Evolutionary conservation across 2,797 vertebrate species (phyloP).

Genomic region (Anguilla megastoma): DNA sequence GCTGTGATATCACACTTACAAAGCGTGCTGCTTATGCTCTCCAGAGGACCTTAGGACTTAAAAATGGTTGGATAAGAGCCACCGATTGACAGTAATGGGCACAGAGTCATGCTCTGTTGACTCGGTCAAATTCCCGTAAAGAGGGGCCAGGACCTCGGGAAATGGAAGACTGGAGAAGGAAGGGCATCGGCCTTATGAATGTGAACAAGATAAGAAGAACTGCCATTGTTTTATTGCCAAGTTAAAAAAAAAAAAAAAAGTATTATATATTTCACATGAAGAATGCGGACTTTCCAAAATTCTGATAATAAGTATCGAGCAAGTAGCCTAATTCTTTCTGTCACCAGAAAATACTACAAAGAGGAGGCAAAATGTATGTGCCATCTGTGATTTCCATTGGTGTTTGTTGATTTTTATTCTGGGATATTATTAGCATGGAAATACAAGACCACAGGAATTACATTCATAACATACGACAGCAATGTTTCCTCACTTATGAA

Average conservation of each 20-base stretch:
- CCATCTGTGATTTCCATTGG: not conserved
- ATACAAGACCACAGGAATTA: not conserved
- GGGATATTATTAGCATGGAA: not conserved
- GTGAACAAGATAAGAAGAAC: not conserved
- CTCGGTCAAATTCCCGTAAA: not conserved
- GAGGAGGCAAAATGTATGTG: not conserved
- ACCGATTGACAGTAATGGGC: conserved; percentile 26
- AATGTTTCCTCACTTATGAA: not conserved
- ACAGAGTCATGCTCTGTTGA: conserved; percentile 11
- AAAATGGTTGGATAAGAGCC: not conserved
- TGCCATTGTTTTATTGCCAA: not conserved
- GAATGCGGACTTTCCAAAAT: not conserved
- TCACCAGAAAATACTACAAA: not conserved
- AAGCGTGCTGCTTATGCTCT: not conserved
- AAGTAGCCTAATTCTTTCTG: not conserved
- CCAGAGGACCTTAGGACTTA: not conserved
- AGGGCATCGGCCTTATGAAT: not conserved
- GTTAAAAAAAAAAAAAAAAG: not conserved
- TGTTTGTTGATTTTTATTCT: not conserved
- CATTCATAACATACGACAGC: not conserved
- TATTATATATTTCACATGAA: not conserved
- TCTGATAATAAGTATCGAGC: not conserved
- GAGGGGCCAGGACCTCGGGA: conserved; percentile 18
- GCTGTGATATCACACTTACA: not conserved
- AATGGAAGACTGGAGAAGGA: not conserved